These are phyloP conservation scores for Bombus fervidus DNA, from an alignment of 1,140 invertebrate genomes.

Conservation along the genomic window DNA sequence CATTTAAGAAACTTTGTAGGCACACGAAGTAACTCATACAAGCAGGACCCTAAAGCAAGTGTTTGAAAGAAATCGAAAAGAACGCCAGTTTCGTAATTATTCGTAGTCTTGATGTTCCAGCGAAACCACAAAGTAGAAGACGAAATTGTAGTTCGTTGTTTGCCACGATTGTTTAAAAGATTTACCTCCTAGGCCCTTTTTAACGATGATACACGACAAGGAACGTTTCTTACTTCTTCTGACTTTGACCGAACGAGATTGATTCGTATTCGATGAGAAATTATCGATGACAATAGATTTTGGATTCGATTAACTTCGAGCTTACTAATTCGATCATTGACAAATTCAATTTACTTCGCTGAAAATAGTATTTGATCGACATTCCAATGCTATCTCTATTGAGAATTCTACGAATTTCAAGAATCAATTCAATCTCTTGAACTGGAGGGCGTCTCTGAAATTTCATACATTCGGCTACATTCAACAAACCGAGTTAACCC, in stretches of 20 bases:
- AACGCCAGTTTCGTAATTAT: slow-evolving; percentile 16
- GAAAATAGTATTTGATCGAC: not conserved
- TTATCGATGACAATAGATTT: not conserved
- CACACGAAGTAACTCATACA: too few relatives aligned
- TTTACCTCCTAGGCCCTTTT: fast-evolving
- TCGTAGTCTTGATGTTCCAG: not conserved
- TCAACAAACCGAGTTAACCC: not conserved
- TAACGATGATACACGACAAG: not conserved
- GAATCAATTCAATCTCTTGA: not conserved
- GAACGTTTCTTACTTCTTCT: not conserved
- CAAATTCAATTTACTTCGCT: not conserved
- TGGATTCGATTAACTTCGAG: slow-evolving; percentile 17
- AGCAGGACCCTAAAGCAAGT: not conserved
- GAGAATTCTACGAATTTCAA: not conserved
- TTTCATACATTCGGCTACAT: not conserved
- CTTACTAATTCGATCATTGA: slow-evolving; percentile 11
- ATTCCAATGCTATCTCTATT: not conserved
- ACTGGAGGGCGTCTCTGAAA: not conserved
- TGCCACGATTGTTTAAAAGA: not conserved
- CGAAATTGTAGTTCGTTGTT: too few relatives aligned
- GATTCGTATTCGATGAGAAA: not conserved
- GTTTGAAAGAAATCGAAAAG: not conserved
- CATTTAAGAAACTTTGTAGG: not conserved
- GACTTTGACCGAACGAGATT: not conserved
- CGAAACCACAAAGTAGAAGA: not conserved